phyloP scores from a whole-genome alignment of 2,888 invertebrate species.

The Tenthredo livida region DNA sequence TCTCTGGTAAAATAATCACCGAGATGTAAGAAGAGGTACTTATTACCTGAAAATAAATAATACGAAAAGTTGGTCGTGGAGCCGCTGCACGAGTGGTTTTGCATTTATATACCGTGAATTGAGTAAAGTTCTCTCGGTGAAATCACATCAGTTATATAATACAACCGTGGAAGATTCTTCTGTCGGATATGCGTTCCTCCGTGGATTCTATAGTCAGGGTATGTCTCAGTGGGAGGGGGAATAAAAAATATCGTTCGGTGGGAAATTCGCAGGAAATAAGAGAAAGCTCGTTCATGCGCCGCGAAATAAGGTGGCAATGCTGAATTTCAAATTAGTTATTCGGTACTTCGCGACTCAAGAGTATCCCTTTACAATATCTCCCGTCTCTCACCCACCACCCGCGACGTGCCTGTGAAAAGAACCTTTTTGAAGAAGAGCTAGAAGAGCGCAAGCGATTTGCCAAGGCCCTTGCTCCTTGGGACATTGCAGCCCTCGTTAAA shows the following conservation, averaged over 20 bases:
- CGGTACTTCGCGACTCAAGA: slow-evolving; percentile 43
- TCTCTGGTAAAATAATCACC: background rate
- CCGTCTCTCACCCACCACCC: slow-evolving; percentile 14
- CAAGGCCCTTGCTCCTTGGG: slow-evolving; percentile 13
- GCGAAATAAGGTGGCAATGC: slow-evolving; percentile 61
- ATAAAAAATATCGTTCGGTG: slow-evolving; percentile 26
- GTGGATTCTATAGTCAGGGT: background rate
- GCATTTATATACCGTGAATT: background rate
- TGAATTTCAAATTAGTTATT: slow-evolving; percentile 70
- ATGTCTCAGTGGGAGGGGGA: background rate
- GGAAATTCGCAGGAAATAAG: slow-evolving; percentile 54
- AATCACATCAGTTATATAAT: slow-evolving; percentile 27
- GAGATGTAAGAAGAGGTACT: background rate
- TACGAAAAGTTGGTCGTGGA: background rate
- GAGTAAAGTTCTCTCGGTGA: slow-evolving; percentile 15
- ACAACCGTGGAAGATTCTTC: background rate
- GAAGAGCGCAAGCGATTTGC: slow-evolving; percentile 23
- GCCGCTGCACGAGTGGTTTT: background rate
- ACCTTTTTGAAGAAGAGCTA: slow-evolving; percentile 47
- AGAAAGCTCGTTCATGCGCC: slow-evolving; percentile 70
- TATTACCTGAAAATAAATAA: background rate
- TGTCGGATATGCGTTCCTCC: slow-evolving; percentile 21
- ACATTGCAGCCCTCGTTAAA: slow-evolving; percentile 2
- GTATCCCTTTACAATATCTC: slow-evolving; percentile 50
- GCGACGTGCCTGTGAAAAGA: slow-evolving; percentile 42